A percentile compares a stretch with the other conserved stretches of the same genome.
Evolutionary conservation across 2,113 vertebrate genomes (phyloP).

Genomic region (Melanerpes formicivorus): DNA sequence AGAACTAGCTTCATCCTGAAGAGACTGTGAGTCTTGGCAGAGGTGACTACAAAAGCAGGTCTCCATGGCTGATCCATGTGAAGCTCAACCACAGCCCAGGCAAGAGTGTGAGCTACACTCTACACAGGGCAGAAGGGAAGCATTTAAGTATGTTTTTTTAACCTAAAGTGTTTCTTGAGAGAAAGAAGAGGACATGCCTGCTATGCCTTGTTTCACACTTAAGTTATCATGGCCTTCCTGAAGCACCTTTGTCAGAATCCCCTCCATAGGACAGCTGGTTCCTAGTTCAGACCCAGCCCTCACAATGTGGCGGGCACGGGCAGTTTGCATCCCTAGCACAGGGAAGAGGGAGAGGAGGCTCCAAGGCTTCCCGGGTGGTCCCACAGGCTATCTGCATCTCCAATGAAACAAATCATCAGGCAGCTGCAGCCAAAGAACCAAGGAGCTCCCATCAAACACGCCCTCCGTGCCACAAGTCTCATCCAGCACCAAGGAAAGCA

Average conservation of each 20-base stretch:
- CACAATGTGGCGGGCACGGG: accelerated
- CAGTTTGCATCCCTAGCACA: not conserved
- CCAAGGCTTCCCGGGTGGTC: not conserved
- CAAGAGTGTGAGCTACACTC: accelerated
- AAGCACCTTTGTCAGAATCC: not conserved
- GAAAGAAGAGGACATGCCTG: not conserved
- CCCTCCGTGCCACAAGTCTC: not conserved
- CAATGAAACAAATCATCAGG: not conserved
- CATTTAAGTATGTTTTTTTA: not conserved
- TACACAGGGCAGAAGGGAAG: accelerated
- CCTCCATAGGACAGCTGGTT: accelerated
- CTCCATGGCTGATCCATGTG: too few species aligned
- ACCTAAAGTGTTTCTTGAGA: too few species aligned
- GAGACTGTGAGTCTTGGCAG: not conserved
- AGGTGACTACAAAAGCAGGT: not conserved
- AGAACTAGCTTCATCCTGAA: not conserved
- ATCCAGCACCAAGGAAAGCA: not conserved
- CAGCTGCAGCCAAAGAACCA: not conserved
- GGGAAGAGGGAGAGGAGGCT: not conserved
- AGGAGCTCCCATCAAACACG: not conserved
- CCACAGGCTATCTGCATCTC: not conserved
- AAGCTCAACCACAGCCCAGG: not conserved
- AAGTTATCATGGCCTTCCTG: not conserved
- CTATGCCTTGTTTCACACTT: not conserved
- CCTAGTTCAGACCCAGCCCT: not conserved